Base-by-base conservation (phyloP, 1,140 invertebrate species). In the Pentalonia nigronervosa region DNA sequence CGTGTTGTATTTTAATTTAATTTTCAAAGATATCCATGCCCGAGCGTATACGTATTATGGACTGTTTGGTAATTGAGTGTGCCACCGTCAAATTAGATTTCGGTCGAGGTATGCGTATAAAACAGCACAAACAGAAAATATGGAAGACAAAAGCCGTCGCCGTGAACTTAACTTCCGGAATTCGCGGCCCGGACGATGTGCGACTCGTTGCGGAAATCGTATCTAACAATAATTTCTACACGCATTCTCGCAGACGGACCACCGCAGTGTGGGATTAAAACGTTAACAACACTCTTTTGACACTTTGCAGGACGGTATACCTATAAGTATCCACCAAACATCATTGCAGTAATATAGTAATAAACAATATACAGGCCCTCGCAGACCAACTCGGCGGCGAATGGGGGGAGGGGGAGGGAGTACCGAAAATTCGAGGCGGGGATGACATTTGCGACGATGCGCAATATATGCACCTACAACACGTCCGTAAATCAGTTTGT, bases 31-130 rank as follows among this genome's bases (percentile, higher is more conserved):
- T 89, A 53, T 89, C 48, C 21, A 36, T 21, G 21, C 9, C 6
- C 3, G 21, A 25, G 48, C 17, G 7, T 25, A 56, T n/a, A 45
- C 11, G 8, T 47, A 47, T 47, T 47, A 83, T 53, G 20, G n/a
- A 53, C 87, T 50, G 21, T 50, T 36, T 41, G 60, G n/a, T 45
- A 30, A 34, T 76, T 34, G 60, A 91, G 25, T 76, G 7, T 45
- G 45, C 20, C 25, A 36, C 50, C 50, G 11, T 89, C n/a, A 89
- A 89, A 89, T 45, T 91, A 91, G 8, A 91, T 76, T 76, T 76
- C 30, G 47, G 30, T 23, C 41, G 7, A 48, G 45, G 30, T 91
- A 91, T 91, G 90, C 25, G 90, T 45, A 41, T n/a, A 45, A 53
- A 41, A 45, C 45, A 45, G 45, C 45, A 91, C 25, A 91, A 91